These are phyloP conservation scores for Hypsibius dujardini DNA, from an alignment of 1,140 invertebrate species.

Conservation along the genomic window DNA sequence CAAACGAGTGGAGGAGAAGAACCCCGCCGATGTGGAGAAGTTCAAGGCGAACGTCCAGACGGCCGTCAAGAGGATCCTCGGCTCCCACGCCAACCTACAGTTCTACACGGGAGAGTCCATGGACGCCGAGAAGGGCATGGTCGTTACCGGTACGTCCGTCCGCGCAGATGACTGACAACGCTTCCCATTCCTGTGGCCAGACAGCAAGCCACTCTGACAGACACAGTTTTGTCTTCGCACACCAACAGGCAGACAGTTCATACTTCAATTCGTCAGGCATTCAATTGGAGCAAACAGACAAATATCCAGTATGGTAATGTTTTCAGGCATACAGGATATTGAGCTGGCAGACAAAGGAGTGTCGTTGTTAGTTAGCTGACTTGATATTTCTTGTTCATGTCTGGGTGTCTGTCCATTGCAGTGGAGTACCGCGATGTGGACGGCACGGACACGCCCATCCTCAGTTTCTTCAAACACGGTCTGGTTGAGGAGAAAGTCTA, in stretches of 20 bases:
- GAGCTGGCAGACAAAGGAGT: no score
- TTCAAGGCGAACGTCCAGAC: constrained; percentile 84
- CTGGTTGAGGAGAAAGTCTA: constrained; percentile 84
- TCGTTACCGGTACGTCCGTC: constrained; percentile 43
- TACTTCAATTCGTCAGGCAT: no score
- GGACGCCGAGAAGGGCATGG: constrained; percentile 69
- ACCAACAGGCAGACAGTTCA: neutral
- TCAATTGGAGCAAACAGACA: no score
- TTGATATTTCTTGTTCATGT: no score
- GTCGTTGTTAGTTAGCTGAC: no score
- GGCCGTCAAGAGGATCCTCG: constrained; percentile 79
- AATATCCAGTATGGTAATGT: no score
- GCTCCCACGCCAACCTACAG: constrained; percentile 76
- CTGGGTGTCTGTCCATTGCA: neutral
- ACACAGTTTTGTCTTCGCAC: no score
- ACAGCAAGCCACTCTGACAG: no score
- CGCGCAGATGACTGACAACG: no score
- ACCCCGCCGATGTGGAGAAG: constrained; percentile 57
- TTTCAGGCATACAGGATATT: no score
- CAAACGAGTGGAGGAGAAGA: constrained; percentile 56
- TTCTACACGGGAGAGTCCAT: constrained; percentile 84
- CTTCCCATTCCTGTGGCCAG: no score
- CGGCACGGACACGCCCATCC: constrained; percentile 55
- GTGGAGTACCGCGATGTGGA: constrained; percentile 78
- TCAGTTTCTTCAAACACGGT: constrained; percentile 91